phyloP scores from a whole-genome alignment of 2,888 invertebrate genomes.

The Hoplodrina ambigua region DNA sequence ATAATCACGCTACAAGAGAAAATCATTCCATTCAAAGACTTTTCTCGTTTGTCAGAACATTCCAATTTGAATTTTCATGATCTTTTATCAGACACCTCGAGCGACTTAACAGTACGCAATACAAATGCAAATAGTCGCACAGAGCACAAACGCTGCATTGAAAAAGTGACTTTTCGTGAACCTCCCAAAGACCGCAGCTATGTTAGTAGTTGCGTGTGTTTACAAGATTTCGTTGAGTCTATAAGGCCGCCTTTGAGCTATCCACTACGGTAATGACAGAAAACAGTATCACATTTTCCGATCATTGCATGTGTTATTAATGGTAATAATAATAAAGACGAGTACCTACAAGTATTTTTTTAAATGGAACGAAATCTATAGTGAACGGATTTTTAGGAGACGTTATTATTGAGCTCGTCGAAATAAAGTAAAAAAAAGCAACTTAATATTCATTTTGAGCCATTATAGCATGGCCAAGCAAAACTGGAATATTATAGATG shows the following conservation, averaged over 20 bases:
- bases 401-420: background rate
- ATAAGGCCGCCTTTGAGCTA: conserved; percentile 73
- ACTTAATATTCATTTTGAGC: no score
- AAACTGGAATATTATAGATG: no score
- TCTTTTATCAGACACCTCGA: conserved; percentile 45
- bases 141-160: conserved; percentile 45
- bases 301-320: background rate
- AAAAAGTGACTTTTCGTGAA: conserved; percentile 61
- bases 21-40: conserved; percentile 63
- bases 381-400: background rate
- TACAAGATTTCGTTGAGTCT: conserved; percentile 77
- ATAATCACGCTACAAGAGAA: conserved; percentile 60
- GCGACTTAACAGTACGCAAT: conserved; percentile 22
- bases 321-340: conserved; percentile 31
- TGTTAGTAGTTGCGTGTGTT: conserved; percentile 68
- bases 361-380: no score
- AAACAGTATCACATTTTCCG: background rate
- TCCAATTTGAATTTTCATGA: conserved; percentile 60
- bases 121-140: background rate
- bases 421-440: no score
- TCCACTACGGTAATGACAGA: background rate
- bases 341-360: no score
- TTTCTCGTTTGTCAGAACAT: conserved; percentile 34
- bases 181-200: conserved; percentile 5
- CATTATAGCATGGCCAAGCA: no score